Percentiles rank a stretch among this genome's conserved stretches.
These are phyloP conservation scores for Terrapene triunguis DNA, from an alignment of 2,113 vertebrate genomes.

Conservation along the genomic window DNA sequence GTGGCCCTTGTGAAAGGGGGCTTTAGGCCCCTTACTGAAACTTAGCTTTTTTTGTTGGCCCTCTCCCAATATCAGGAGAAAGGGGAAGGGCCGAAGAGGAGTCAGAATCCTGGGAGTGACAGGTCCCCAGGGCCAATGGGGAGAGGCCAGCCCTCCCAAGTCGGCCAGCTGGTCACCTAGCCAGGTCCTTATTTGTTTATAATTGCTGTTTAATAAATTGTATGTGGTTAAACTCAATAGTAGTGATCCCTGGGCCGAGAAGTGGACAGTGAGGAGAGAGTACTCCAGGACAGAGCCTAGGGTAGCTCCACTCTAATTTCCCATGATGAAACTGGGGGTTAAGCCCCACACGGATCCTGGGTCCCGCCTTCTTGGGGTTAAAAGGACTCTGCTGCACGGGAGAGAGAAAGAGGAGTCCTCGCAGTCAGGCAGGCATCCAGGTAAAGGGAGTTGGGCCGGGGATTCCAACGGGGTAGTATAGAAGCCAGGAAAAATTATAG, in stretches of 20 bases:
- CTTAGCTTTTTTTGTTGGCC: not conserved
- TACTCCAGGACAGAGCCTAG: not conserved
- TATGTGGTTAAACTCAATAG: not conserved
- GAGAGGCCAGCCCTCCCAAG: not conserved
- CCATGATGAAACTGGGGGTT: not conserved
- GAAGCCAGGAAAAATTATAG: not conserved
- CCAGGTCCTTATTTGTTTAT: no score
- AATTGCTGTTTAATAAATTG: not conserved
- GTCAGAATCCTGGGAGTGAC: not conserved
- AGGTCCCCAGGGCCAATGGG: not conserved
- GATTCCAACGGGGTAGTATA: not conserved
- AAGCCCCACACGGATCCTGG: not conserved
- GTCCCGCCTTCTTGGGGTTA: not conserved
- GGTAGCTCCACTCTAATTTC: not conserved
- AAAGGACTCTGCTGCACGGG: not conserved
- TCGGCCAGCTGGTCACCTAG: not conserved
- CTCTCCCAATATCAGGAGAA: not conserved
- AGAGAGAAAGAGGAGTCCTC: not conserved
- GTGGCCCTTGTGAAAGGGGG: not conserved
- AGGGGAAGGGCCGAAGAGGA: not conserved
- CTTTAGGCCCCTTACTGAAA: not conserved
- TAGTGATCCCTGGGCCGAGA: not conserved
- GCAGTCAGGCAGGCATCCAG: not conserved
- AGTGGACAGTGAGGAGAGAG: not conserved
- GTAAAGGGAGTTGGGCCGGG: not conserved